Conservation (phyloP, 2,113 vertebrate species). For the Neodontobutis hainanensis region DNA sequence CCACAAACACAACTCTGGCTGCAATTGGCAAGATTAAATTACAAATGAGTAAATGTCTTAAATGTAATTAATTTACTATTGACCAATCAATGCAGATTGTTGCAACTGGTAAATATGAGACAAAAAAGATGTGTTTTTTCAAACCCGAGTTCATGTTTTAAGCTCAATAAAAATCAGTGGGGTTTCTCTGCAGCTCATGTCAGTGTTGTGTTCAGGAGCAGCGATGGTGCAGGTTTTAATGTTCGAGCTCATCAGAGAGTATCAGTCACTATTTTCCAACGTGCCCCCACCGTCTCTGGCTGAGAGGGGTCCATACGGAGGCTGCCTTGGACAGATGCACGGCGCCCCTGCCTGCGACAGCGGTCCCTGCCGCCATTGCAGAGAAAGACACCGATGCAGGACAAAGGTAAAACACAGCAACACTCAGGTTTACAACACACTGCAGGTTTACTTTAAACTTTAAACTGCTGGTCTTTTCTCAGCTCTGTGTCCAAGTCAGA, state of each 20-base stretch:
- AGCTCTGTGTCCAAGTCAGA: slow-evolving; percentile 37
- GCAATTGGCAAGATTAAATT: too few relatives aligned
- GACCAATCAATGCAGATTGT: too few relatives aligned
- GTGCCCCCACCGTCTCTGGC: slow-evolving; percentile 29
- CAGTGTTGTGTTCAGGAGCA: slow-evolving; percentile 57
- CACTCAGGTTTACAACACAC: not conserved
- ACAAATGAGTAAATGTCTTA: too few relatives aligned
- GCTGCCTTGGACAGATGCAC: slow-evolving; percentile 25
- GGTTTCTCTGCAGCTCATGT: too few relatives aligned
- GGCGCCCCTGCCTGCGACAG: slow-evolving; percentile 63
- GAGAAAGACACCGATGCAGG: slow-evolving; percentile 45
- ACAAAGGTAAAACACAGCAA: slow-evolving; percentile 38
- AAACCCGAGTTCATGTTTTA: too few relatives aligned
- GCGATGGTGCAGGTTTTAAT: slow-evolving; percentile 66
- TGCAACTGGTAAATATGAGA: too few relatives aligned
- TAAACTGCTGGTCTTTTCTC: not conserved
- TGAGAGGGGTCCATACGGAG: slow-evolving; percentile 17
- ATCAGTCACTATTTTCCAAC: slow-evolving; percentile 72
- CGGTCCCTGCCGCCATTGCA: slow-evolving; percentile 69
- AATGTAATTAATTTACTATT: too few relatives aligned
- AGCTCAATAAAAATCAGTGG: not conserved
- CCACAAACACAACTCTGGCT: too few relatives aligned
- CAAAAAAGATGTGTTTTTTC: too few relatives aligned
- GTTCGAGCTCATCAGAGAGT: slow-evolving; percentile 69
- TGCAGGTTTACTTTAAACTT: too few relatives aligned